Evolutionary conservation across 2,888 invertebrate genomes (phyloP).

Genomic region (Leucophora obtusa): DNA sequence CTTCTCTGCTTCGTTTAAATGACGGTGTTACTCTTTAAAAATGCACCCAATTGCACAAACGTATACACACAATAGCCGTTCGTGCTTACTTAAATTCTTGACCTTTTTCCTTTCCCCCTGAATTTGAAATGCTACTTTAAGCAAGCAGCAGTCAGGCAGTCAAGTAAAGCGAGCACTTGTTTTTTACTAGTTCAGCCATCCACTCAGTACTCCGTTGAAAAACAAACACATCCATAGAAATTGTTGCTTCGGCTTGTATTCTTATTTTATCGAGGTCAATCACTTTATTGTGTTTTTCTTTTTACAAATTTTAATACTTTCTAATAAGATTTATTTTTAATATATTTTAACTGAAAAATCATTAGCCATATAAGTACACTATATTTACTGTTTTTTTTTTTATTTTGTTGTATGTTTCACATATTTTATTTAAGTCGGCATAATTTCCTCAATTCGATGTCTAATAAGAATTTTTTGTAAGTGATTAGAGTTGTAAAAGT

Average conservation of each 20-base stretch:
- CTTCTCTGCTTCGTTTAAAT: too few relatives aligned
- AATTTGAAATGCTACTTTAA: conserved; percentile 8
- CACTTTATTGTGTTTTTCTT: conserved; percentile 47
- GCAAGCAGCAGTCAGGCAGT: conserved; percentile 28
- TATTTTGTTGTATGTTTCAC: too few relatives aligned
- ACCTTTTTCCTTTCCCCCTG: conserved; percentile 58
- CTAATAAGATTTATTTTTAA: too few relatives aligned
- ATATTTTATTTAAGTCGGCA: too few relatives aligned
- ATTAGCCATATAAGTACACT: too few relatives aligned
- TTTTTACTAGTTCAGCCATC: conserved; percentile 62
- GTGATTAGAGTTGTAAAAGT: too few relatives aligned
- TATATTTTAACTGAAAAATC: too few relatives aligned
- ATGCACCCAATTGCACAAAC: conserved; percentile 28
- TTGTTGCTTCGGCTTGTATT: conserved; percentile 61
- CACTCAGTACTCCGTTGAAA: conserved; percentile 55
- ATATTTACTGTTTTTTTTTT: too few relatives aligned
- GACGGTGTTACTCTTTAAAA: conserved; percentile 45
- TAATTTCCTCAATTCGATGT: too few relatives aligned
- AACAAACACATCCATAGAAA: conserved; percentile 43
- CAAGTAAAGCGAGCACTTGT: conserved; percentile 62
- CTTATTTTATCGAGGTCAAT: conserved; percentile 60
- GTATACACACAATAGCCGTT: background rate
- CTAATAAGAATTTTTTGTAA: too few relatives aligned
- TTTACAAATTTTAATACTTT: too few relatives aligned
- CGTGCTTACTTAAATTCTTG: conserved; percentile 55